Base-by-base conservation (phyloP, 2,113 vertebrate genomes). In the Cryptomyrus ogoouensis region DNA sequence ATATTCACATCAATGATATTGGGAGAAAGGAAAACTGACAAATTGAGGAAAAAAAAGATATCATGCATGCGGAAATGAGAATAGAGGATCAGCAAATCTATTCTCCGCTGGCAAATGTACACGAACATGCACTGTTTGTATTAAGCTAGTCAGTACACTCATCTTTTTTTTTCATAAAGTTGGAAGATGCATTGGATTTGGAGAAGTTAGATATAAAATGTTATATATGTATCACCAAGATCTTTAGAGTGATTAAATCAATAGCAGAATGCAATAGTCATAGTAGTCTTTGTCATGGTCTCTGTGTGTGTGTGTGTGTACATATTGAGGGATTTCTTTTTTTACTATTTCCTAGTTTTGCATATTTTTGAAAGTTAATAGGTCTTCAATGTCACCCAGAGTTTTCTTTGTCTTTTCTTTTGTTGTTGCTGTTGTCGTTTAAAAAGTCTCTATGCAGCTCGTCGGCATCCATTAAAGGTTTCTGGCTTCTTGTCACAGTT, bases 171-270 rank as follows among this genome's bases (percentile, higher is more conserved):
- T 89, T 47, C 87, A 77, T 88, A 91, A 93, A 90, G 90, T 92
- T 94, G 93, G 93, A 95, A 93, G 95, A 95, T 96, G 95, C 95
- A 93, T 93, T 94, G 95, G 95, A 94, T 89, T 89, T 77, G 90
- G 86, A 92, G 80, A 94, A 93, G 93, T 96, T 95, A 96, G 95
- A 95, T 95, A 96, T 95, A 96, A 96, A 95, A 95, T 95, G 93
- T 95, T 96, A 96, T 95, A 96, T 94, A 92, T 93, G 93, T 93
- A 92, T 92, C 91, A 89, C 90, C 74, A 88, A 77, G 90, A 5
- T 89, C 89, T 49, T 88, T 91, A 27, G 49, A 50, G 62, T 90
- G 39, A 88, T 89, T 86, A 89, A 90, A 91, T 92, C 91, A 92
- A 92, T 92, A 93, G 93, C 93, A 94, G 92, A 92, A 92, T 90